These are phyloP conservation scores for Syrrhaptes paradoxus DNA, from an alignment of 2,113 vertebrate genomes.

Conservation along the genomic window DNA sequence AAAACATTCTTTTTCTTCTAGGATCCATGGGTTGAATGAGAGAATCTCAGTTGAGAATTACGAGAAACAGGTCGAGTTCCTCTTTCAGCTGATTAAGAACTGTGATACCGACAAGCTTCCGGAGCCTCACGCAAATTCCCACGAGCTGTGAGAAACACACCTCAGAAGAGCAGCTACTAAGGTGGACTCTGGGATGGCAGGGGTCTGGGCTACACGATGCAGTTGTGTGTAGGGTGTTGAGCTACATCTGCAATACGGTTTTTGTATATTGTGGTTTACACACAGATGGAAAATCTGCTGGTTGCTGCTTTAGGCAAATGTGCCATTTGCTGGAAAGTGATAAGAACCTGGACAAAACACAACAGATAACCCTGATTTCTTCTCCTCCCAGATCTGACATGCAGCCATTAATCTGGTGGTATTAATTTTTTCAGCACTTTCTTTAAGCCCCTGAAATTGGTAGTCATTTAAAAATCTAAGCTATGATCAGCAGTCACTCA, in stretches of 20 bases:
- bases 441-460: not conserved
- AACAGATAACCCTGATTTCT: not conserved
- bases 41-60: conserved; percentile 87
- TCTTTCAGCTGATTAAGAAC: conserved; percentile 89
- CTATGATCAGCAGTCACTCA: not conserved
- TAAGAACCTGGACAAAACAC: not conserved
- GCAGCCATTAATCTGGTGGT: not conserved
- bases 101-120: conserved; percentile 78
- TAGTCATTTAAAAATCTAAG: not conserved
- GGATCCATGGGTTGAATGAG: conserved; percentile 93
- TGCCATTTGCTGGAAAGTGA: not conserved
- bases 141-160: conserved; percentile 80
- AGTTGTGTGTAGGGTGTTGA: not conserved
- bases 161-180: not conserved
- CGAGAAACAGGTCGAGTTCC: conserved; percentile 83
- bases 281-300: not conserved
- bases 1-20: conserved; percentile 39
- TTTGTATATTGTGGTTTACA: not conserved
- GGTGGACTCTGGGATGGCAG: not conserved
- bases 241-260: not conserved
- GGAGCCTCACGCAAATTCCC: conserved; percentile 70
- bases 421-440: not conserved
- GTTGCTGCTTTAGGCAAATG: not conserved
- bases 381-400: not conserved
- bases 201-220: not conserved